Evolutionary conservation across 2,888 invertebrate species (phyloP).

Genomic region (Craniophora ligustri): DNA sequence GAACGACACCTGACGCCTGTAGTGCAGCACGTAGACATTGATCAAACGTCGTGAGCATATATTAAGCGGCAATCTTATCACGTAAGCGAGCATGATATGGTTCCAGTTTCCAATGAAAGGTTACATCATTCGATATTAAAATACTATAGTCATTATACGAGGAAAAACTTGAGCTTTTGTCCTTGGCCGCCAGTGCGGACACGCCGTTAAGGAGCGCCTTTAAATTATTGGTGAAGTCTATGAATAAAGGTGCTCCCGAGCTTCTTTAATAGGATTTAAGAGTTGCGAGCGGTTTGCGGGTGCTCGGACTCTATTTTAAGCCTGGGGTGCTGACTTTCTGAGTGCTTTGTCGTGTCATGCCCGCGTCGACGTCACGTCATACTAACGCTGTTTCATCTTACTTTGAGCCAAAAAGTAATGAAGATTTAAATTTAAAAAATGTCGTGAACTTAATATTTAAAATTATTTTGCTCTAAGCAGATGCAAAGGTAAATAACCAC

Average conservation of each 20-base stretch:
- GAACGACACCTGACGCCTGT: slow-evolving; percentile 38
- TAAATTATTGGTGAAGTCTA: slow-evolving; percentile 60
- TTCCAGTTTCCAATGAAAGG: slow-evolving; percentile 53
- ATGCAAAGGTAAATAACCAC: slow-evolving; percentile 27
- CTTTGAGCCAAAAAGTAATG: slow-evolving; percentile 34
- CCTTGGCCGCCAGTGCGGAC: slow-evolving; percentile 23
- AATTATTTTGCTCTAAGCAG: slow-evolving; percentile 31
- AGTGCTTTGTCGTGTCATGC: slow-evolving; percentile 81
- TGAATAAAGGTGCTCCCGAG: slow-evolving; percentile 64
- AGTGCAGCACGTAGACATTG: slow-evolving; percentile 39
- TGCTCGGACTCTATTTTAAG: slow-evolving; percentile 73
- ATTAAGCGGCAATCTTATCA: slow-evolving; percentile 59
- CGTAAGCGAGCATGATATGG: slow-evolving; percentile 42
- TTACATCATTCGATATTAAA: slow-evolving; percentile 55
- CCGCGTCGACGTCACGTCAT: slow-evolving; percentile 44
- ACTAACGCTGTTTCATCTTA: slow-evolving; percentile 47
- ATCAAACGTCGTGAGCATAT: slow-evolving; percentile 34
- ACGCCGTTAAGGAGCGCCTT: slow-evolving; percentile 45
- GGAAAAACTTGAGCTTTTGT: slow-evolving; percentile 55
- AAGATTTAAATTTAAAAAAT: slow-evolving; percentile 28
- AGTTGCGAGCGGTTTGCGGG: slow-evolving; percentile 74
- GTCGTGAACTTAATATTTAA: slow-evolving; percentile 18
- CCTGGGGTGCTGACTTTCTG: slow-evolving; percentile 71
- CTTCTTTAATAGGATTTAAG: slow-evolving; percentile 78
- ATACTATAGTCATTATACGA: slow-evolving; percentile 46